phyloP scores from a whole-genome alignment of 2,113 vertebrate genomes.

The Phodopus roborovskii region DNA sequence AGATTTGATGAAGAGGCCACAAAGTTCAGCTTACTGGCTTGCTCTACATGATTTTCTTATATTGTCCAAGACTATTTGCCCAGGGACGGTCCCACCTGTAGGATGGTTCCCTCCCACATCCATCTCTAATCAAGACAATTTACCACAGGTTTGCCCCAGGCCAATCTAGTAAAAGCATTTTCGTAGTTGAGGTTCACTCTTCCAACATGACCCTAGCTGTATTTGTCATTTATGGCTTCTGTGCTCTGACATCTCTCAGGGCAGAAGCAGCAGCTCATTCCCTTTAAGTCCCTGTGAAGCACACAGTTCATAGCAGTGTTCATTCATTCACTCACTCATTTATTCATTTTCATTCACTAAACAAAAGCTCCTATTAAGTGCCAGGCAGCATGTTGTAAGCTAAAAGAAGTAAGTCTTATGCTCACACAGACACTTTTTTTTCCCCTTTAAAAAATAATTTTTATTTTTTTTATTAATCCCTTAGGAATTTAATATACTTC shows the following conservation, averaged over 20 bases:
- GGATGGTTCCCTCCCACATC: not conserved
- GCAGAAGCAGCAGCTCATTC: not conserved
- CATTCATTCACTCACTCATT: not conserved
- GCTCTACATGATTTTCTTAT: not conserved
- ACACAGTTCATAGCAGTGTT: not conserved
- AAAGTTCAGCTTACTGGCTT: not conserved
- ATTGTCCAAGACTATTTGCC: not conserved
- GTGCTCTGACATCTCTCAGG: not conserved
- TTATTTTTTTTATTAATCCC: too few relatives aligned
- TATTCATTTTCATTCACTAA: not conserved
- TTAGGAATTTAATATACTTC: too few relatives aligned
- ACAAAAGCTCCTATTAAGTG: not conserved
- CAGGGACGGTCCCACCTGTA: too few relatives aligned
- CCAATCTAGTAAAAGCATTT: not conserved
- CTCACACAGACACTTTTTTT: too few relatives aligned
- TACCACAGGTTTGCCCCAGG: not conserved
- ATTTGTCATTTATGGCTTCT: not conserved
- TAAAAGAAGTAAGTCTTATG: not conserved
- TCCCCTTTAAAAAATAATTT: too few relatives aligned
- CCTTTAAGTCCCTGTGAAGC: not conserved
- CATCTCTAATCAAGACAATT: not conserved
- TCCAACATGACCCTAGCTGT: not conserved
- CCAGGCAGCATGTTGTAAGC: not conserved
- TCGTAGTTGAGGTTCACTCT: not conserved
- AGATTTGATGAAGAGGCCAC: not conserved